These are phyloP conservation scores for Peromyscus aztecus DNA, from an alignment of 2,797 vertebrate species.

Conservation along the genomic window DNA sequence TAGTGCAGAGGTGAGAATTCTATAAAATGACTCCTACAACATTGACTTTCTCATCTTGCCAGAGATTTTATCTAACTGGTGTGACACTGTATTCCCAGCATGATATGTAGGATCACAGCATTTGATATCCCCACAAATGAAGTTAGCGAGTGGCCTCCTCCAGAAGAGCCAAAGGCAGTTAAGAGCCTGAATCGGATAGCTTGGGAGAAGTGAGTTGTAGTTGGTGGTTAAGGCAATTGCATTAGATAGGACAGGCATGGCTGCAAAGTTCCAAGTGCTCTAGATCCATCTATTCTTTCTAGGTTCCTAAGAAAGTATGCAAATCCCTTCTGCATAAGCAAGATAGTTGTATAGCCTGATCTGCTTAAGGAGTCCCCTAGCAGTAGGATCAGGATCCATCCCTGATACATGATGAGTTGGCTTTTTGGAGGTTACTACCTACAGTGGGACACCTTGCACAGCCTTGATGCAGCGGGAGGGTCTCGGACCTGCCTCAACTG, in stretches of 20 bases:
- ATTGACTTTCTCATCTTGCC: background rate
- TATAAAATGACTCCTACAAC: background rate
- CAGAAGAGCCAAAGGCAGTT: background rate
- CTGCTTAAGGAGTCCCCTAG: no score
- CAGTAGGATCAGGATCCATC: no score
- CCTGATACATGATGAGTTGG: no score
- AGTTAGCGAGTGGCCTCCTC: background rate
- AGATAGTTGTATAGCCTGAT: no score
- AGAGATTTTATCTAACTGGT: background rate
- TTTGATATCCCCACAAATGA: background rate
- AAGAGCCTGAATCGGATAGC: background rate
- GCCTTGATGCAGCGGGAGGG: no score
- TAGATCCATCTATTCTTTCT: background rate
- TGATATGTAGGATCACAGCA: background rate
- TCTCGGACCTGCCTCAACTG: no score
- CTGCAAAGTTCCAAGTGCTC: background rate
- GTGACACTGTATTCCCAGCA: background rate
- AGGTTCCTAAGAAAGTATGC: background rate
- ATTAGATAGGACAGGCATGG: background rate
- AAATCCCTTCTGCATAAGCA: no score
- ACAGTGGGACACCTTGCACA: no score
- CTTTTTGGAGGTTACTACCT: no score
- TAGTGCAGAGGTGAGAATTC: background rate
- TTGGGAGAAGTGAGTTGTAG: background rate
- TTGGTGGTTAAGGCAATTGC: background rate